A percentile compares a stretch with the other conserved stretches of the same genome.
Evolutionary conservation across 2,888 invertebrate genomes (phyloP).

Genomic region (Dynastes grantii): DNA sequence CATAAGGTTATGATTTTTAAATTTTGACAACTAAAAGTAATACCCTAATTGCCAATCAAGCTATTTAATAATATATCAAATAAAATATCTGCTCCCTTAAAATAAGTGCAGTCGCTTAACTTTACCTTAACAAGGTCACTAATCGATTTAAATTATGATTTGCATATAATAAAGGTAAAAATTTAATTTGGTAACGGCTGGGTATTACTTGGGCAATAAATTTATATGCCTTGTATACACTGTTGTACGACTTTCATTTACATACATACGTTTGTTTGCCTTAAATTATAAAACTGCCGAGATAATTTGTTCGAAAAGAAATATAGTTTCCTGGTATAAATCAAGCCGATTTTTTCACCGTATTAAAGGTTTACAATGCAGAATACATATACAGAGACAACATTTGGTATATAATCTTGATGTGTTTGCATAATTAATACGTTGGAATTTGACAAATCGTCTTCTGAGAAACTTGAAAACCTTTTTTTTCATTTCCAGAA

Average conservation of each 20-base stretch:
- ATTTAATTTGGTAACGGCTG: constrained; percentile 4
- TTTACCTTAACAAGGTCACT: constrained; percentile 6
- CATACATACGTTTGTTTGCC: constrained; percentile 16
- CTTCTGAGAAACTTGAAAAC: not conserved
- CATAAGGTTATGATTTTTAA: too few relatives aligned
- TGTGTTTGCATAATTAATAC: constrained; percentile 31
- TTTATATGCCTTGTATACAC: constrained; percentile 16
- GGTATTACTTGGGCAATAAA: constrained; percentile 16
- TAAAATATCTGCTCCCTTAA: too few relatives aligned
- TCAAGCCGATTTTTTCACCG: not conserved
- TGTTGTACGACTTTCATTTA: constrained; percentile 21
- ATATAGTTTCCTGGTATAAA: constrained; percentile 19
- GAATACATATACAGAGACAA: not conserved
- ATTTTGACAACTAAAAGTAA: too few relatives aligned
- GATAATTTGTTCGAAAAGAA: constrained; percentile 21
- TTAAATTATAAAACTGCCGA: constrained; percentile 11
- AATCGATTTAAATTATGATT: constrained; percentile 31
- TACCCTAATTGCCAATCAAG: too few relatives aligned
- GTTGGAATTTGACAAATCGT: constrained; percentile 39
- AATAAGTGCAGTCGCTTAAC: not conserved
- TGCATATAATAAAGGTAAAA: constrained; percentile 14
- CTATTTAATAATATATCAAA: too few relatives aligned
- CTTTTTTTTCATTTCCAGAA: not conserved
- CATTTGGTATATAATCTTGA: not conserved
- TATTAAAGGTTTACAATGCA: constrained; percentile 21